phyloP scores from a whole-genome alignment of 2,888 invertebrate species.

The Lasioglossum pauxillum region DNA sequence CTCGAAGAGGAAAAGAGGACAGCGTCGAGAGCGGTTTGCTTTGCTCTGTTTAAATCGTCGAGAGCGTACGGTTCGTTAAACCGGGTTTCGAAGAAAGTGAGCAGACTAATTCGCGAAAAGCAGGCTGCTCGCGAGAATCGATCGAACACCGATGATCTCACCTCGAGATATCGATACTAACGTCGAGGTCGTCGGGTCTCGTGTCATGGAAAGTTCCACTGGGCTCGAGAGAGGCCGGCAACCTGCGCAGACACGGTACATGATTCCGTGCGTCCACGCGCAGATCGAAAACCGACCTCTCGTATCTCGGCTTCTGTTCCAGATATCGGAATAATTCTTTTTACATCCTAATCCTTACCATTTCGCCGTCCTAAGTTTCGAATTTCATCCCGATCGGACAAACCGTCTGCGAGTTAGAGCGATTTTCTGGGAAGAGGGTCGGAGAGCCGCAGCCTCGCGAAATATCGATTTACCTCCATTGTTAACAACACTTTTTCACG shows the following conservation, averaged over 20 bases:
- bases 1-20: background rate
- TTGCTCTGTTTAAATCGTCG: background rate
- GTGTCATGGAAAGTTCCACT: constrained; percentile 80
- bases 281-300: constrained; percentile 72
- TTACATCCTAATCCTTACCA: constrained; percentile 66
- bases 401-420: constrained; percentile 43
- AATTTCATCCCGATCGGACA: constrained; percentile 59
- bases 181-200: constrained; percentile 71
- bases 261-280: constrained; percentile 69
- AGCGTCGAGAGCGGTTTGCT: background rate
- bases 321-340: constrained; percentile 66
- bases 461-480: constrained; percentile 5
- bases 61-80: background rate
- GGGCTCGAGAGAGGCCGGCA: constrained; percentile 83
- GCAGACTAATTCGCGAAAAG: constrained; percentile 18
- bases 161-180: constrained; percentile 69
- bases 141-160: constrained; percentile 64
- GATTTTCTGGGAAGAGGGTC: constrained; percentile 40
- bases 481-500: background rate
- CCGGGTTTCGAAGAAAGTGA: background rate
- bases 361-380: constrained; percentile 77
- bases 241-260: constrained; percentile 78
- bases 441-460: background rate
- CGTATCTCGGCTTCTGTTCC: constrained; percentile 68
- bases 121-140: constrained; percentile 23